Evolutionary conservation across 2,797 vertebrate species (phyloP).

Genomic region (Lates japonicus): DNA sequence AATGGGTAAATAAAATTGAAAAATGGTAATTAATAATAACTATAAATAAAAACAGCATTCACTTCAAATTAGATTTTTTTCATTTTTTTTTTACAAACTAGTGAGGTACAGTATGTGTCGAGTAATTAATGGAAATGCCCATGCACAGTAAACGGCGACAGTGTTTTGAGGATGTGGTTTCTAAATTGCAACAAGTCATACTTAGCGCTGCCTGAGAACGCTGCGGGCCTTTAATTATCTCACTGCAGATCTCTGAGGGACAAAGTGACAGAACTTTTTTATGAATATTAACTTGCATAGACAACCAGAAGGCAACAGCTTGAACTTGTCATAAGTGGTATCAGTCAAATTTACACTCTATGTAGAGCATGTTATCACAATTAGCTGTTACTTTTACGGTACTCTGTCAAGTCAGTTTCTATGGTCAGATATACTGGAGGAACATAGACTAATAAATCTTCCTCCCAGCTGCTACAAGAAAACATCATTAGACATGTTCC

Average conservation of each 20-base stretch:
- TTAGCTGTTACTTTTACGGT: neutral
- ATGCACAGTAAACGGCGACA: neutral
- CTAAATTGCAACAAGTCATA: constrained; percentile 34
- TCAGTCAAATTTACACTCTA: constrained; percentile 34
- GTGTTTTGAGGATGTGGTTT: constrained; percentile 11
- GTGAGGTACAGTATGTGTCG: neutral
- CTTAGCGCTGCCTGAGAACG: neutral
- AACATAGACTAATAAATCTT: neutral
- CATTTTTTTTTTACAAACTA: neutral
- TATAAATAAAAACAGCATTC: neutral
- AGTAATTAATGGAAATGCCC: neutral
- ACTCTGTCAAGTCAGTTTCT: neutral
- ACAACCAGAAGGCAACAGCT: constrained; percentile 50
- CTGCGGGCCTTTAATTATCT: constrained; percentile 50
- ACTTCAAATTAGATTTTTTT: neutral
- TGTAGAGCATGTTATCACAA: constrained; percentile 5
- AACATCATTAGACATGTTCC: neutral
- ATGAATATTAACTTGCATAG: constrained; percentile 21
- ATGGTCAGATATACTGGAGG: neutral
- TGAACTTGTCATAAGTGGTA: constrained; percentile 45
- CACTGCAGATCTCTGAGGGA: constrained; percentile 23
- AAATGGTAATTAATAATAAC: neutral
- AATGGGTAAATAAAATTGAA: neutral
- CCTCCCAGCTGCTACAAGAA: neutral
- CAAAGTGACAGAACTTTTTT: constrained; percentile 22